Evolutionary conservation across 2,113 vertebrate species (phyloP), one percentile per base, ranked within the genome.

Genomic region (Leptobrachium leishanense): DNA sequence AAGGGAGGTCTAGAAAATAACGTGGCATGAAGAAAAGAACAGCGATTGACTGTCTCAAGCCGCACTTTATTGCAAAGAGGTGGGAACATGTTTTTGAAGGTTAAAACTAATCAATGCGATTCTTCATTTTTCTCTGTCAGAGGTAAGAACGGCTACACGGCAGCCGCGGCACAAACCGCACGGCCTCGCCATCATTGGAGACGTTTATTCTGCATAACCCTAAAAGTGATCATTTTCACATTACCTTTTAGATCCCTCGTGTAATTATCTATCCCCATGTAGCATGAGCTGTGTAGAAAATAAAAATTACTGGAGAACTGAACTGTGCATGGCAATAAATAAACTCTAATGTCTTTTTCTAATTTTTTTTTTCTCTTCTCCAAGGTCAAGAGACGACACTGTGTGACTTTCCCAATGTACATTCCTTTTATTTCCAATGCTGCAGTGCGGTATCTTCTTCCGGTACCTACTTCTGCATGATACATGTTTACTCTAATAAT

Each of bases 191-290:
- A 68, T 80, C 72, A 74, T 31, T 80, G 41, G 69, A 55, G 69
- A 66, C 12, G 42, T 73, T 68, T 42, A 42, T 53, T 80, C 77
- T 74, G 71, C 64, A 74, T 74, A 80, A 66, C 44, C 20, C 77
- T 74, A 73, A 74, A 74, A 68, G 74, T 80, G 46, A 80, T 80
- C 70, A 74, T 80, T 80, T 80, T 74, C 77, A 68, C 77, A 55
- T 79, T 72, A 5, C 46, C 44, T 72, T 66, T 43, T 44, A 40
- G 5, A 64, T 66, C 43, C 46, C 44, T 55, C 43, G n/a, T 12
- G 41, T 79, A 72, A 79, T 67, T 72, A 66, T n/a, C 39, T 67
- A 55, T 43, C 41, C 1, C 41, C 11, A 50, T 67, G 31, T 43
- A 66, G 69, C 69, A 65, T 46, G 43, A 72, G 59, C 69, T 65